These are phyloP conservation scores for Crocuta crocuta DNA, from an alignment of 2,113 vertebrate species.

Conservation along the genomic window DNA sequence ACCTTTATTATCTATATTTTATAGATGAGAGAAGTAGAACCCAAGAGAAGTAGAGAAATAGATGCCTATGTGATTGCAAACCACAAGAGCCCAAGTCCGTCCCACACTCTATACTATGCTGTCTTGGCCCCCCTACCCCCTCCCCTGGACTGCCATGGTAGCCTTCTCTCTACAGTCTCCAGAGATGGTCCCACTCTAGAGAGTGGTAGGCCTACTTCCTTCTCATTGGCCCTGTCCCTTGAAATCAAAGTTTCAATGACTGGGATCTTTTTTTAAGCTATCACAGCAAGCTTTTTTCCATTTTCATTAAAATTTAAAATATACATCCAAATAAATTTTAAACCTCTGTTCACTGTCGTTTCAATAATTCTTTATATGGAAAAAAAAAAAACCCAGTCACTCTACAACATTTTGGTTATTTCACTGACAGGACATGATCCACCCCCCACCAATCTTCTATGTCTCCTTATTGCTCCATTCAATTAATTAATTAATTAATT, in stretches of 20 bases:
- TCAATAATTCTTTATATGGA: not conserved
- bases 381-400: not conserved
- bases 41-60: not conserved
- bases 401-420: not conserved
- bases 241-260: not conserved
- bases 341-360: not conserved
- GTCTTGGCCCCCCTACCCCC: not conserved
- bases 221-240: not conserved
- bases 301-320: conserved; percentile 39
- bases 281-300: not conserved
- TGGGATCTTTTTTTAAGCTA: not conserved
- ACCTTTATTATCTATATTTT: not conserved
- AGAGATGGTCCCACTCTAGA: not conserved
- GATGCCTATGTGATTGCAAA: not conserved
- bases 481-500: not conserved
- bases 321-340: not conserved
- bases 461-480: not conserved
- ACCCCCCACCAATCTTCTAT: not conserved
- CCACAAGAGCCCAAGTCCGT: not conserved
- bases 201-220: not conserved
- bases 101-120: accelerated
- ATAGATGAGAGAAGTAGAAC: not conserved
- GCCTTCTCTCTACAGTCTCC: not conserved
- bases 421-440: not conserved
- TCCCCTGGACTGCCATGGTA: not conserved